A percentile compares a stretch with the other conserved stretches of the same genome.
phyloP scores from a whole-genome alignment of 2,797 vertebrate species.

The Perodicticus potto region DNA sequence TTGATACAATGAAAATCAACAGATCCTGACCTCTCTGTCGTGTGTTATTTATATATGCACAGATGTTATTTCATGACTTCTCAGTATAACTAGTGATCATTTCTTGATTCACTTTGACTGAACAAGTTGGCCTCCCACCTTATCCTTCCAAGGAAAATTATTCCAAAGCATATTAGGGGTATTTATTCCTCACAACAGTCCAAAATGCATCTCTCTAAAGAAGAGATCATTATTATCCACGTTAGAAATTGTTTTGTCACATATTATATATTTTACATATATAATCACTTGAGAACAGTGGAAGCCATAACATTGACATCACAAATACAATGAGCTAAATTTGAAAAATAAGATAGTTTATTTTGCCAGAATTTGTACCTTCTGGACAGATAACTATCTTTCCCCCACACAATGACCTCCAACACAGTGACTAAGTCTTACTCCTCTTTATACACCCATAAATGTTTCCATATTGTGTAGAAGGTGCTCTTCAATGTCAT shows the following conservation, averaged over 20 bases:
- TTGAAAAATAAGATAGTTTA: neutral
- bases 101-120: neutral
- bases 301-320: constrained; percentile 28
- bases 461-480: neutral
- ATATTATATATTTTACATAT: neutral
- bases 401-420: neutral
- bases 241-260: neutral
- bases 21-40: neutral
- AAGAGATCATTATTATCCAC: neutral
- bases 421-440: neutral
- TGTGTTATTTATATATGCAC: neutral
- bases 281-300: neutral
- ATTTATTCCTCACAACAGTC: neutral
- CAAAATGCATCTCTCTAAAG: neutral
- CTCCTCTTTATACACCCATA: neutral
- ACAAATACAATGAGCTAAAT: neutral
- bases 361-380: constrained; percentile 44
- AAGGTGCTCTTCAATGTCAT: constrained; percentile 20
- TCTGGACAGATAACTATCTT: neutral
- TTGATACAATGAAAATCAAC: neutral
- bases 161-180: neutral
- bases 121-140: neutral
- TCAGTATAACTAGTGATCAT: neutral
- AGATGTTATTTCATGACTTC: neutral
- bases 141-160: neutral